phyloP scores from a whole-genome alignment of 2,888 invertebrate species.

The Lepeophtheirus nordmannii region DNA sequence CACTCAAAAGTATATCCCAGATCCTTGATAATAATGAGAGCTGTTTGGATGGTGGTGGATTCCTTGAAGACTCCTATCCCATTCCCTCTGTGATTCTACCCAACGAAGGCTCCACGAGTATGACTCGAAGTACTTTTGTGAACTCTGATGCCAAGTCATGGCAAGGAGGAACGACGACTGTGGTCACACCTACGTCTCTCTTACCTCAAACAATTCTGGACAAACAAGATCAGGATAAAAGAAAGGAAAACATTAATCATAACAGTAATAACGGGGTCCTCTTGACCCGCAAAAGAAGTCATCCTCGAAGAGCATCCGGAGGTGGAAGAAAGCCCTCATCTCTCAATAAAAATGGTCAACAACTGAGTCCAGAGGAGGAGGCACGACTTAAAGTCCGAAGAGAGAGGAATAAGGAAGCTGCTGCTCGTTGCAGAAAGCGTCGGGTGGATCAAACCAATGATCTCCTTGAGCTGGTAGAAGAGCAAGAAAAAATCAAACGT shows the following conservation, averaged over 20 bases:
- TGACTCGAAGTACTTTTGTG: constrained; percentile 28
- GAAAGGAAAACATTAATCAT: constrained; percentile 28
- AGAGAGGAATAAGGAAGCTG: constrained; percentile 90
- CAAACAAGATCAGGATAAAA: not conserved
- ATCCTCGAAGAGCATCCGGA: not conserved
- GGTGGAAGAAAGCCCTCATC: not conserved
- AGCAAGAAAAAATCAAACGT: constrained; percentile 62
- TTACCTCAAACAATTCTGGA: constrained; percentile 7
- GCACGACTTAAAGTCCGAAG: constrained; percentile 68
- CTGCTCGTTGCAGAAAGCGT: constrained; percentile 87
- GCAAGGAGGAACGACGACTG: constrained; percentile 35
- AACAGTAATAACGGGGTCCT: constrained; percentile 27
- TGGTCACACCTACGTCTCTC: constrained; percentile 24
- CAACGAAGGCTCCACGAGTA: not conserved
- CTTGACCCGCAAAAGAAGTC: not conserved
- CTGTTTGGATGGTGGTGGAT: not conserved
- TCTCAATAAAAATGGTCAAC: not conserved
- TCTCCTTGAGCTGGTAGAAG: constrained; percentile 68
- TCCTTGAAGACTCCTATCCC: not conserved
- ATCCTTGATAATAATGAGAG: constrained; percentile 3
- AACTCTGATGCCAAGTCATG: constrained; percentile 39
- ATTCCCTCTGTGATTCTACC: not conserved
- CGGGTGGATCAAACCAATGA: constrained; percentile 87
- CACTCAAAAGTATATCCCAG: constrained; percentile 9
- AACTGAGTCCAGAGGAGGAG: constrained; percentile 53